Conservation (phyloP, 2,113 vertebrate species). For the Heterotis niloticus region DNA sequence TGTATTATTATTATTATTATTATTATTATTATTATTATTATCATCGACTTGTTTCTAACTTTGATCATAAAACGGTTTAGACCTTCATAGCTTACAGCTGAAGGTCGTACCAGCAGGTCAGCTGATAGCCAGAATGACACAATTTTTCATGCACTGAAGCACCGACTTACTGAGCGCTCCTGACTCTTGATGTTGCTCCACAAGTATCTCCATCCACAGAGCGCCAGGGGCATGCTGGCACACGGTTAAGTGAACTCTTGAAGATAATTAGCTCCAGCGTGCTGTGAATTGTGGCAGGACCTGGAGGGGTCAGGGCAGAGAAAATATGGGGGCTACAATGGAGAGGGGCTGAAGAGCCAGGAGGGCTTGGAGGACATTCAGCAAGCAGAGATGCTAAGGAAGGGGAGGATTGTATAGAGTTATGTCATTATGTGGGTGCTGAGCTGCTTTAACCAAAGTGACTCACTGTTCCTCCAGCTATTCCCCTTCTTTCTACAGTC, state of each 20-base stretch:
- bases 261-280: conserved; percentile 23
- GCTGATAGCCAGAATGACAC: not conserved
- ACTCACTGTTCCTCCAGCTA: no score
- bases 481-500: no score
- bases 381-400: not conserved
- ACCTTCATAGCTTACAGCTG: not conserved
- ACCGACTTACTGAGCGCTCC: no score
- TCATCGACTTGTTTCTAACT: no score
- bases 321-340: conserved; percentile 12
- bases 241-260: conserved; percentile 14
- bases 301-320: conserved; percentile 18
- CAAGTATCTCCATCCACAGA: not conserved
- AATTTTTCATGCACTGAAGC: not conserved
- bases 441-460: no score
- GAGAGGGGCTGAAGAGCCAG: conserved; percentile 28
- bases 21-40: no score
- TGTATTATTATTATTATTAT: no score
- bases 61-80: no score
- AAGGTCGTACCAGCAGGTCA: not conserved
- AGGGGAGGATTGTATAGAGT: not conserved
- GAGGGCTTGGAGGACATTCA: not conserved
- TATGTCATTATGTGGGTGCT: no score
- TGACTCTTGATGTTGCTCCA: not conserved
- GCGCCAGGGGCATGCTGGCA: not conserved
- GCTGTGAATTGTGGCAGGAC: conserved; percentile 18